These are phyloP conservation scores for Beroe forskalii DNA, from an alignment of 37 sponge, comb jelly and placozoan genomes.

Conservation along the genomic window DNA sequence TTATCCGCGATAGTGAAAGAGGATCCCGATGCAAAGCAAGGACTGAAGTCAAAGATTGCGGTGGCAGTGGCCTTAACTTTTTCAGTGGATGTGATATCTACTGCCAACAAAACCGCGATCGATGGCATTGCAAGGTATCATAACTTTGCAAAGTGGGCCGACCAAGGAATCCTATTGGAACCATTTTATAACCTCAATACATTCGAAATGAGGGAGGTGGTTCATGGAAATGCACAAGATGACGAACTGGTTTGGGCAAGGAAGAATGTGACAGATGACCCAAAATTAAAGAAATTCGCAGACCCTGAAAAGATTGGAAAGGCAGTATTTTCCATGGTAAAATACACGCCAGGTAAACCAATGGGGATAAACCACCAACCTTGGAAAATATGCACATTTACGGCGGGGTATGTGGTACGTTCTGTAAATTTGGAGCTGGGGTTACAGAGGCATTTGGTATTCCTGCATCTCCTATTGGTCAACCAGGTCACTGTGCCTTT, in stretches of 20 bases:
- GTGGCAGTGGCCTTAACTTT: not conserved
- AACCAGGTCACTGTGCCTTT: slow-evolving; percentile 17
- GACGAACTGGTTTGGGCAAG: not conserved
- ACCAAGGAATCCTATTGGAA: not conserved
- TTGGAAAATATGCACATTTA: not conserved
- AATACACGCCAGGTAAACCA: not conserved
- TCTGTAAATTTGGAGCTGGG: not conserved
- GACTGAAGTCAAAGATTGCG: not conserved
- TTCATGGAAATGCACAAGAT: not conserved
- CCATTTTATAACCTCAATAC: not conserved
- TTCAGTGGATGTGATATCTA: not conserved
- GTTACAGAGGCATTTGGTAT: not conserved
- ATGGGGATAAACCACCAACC: not conserved
- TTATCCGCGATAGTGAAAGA: not conserved
- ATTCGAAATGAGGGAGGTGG: not conserved
- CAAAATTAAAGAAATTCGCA: too few relatives aligned
- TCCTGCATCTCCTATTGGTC: not conserved
- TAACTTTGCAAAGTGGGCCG: not conserved
- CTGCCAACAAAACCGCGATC: not conserved
- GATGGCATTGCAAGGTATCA: not conserved
- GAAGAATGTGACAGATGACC: not conserved
- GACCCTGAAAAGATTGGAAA: not conserved
- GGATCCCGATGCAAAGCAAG: not conserved
- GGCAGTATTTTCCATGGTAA: not conserved
- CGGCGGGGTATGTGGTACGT: not conserved